Percentiles rank a stretch among this genome's conserved stretches.
Conservation (phyloP, 2,113 vertebrate genomes). For the Actenoides lindsayi region DNA sequence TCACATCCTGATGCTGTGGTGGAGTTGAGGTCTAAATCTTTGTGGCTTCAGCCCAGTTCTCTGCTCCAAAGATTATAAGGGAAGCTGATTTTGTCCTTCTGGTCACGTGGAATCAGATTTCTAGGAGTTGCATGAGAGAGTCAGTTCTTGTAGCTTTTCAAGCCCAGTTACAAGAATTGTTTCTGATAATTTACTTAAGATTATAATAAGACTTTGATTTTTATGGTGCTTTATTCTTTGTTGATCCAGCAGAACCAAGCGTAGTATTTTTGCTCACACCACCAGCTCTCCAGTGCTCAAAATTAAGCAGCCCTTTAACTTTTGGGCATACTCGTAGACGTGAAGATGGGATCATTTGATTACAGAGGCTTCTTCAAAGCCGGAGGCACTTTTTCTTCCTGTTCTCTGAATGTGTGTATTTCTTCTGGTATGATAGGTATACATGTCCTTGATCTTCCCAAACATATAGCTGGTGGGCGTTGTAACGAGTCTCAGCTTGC, state of each 20-base stretch:
- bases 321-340: background rate
- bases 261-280: background rate
- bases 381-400: background rate
- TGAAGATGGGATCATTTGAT: background rate
- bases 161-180: background rate
- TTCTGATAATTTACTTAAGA: background rate
- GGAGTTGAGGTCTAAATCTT: background rate
- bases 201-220: background rate
- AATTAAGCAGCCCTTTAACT: background rate
- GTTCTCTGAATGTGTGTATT: background rate
- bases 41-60: background rate
- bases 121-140: background rate
- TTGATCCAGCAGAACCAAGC: background rate
- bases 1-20: background rate
- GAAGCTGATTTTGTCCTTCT: background rate
- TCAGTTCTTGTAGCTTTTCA: background rate
- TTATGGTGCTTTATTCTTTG: background rate
- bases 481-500: conserved; percentile 19
- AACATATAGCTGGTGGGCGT: background rate
- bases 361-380: background rate
- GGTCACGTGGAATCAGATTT: background rate
- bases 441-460: conserved; percentile 31
- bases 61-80: background rate
- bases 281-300: background rate
- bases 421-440: background rate